phyloP scores from a whole-genome alignment of 1,140 invertebrate genomes.

The Epicauta chinensis region DNA sequence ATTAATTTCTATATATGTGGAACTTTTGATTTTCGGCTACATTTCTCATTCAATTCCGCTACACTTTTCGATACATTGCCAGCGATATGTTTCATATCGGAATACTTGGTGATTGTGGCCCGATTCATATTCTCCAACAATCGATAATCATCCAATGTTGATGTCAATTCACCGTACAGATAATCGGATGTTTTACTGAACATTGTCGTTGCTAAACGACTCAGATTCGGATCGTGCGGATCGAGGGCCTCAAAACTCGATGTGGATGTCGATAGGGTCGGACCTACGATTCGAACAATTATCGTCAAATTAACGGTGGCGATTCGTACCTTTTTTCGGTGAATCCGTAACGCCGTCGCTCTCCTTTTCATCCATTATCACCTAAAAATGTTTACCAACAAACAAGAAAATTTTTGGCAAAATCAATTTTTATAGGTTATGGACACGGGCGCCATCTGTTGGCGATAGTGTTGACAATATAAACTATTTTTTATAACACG shows the following conservation, averaged over 20 bases:
- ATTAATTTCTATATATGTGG: neutral
- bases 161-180: slow-evolving; percentile 77
- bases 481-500: no score
- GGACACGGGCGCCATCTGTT: no score
- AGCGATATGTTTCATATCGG: slow-evolving; percentile 75
- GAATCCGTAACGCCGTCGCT: slow-evolving; percentile 35
- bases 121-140: slow-evolving; percentile 78
- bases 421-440: no score
- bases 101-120: slow-evolving; percentile 72
- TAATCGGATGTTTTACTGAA: slow-evolving; percentile 90
- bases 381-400: no score
- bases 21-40: slow-evolving; percentile 43
- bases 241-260: slow-evolving; percentile 77
- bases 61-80: slow-evolving; percentile 67
- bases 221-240: slow-evolving; percentile 83
- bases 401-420: no score
- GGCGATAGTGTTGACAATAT: no score
- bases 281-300: no score
- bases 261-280: slow-evolving; percentile 71
- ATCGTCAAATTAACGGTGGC: slow-evolving; percentile 16
- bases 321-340: slow-evolving; percentile 33
- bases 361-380: slow-evolving; percentile 33
- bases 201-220: slow-evolving; percentile 75
- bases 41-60: slow-evolving; percentile 67
- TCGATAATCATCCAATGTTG: slow-evolving; percentile 76